Percentiles rank a stretch among this genome's conserved stretches.
Evolutionary conservation across 2,797 vertebrate species (phyloP).

Genomic region (Rhynchonycteris naso): DNA sequence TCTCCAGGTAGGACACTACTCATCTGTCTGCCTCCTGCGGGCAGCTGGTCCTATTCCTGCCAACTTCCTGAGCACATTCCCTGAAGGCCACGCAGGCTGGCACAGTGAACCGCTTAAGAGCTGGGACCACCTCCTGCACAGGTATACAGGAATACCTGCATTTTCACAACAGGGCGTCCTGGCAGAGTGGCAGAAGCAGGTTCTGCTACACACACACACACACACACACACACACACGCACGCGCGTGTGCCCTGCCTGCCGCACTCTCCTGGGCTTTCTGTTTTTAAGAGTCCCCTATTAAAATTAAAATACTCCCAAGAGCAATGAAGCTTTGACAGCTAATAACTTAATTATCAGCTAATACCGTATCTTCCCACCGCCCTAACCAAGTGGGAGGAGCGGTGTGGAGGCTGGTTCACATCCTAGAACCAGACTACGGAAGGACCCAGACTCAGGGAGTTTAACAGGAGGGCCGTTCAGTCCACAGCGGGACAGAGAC

Average conservation of each 20-base stretch:
- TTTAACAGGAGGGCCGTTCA: background rate
- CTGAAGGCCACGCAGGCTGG: background rate
- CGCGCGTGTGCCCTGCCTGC: background rate
- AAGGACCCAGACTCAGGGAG: background rate
- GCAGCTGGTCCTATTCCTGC: background rate
- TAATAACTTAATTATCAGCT: constrained; percentile 14
- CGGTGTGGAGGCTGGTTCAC: background rate
- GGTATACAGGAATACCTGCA: background rate
- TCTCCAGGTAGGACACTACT: background rate
- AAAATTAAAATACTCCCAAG: constrained; percentile 47
- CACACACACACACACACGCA: background rate
- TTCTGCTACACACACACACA: background rate
- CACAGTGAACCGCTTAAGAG: background rate
- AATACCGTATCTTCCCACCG: background rate
- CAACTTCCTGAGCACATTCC: background rate
- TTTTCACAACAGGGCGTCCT: background rate
- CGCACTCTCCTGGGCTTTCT: background rate
- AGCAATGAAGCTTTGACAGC: constrained; percentile 11
- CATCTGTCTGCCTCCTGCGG: background rate
- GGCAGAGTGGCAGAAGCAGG: background rate
- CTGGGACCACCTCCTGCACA: rapidly evolving
- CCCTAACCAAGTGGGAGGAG: background rate
- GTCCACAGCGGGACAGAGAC: rapidly evolving
- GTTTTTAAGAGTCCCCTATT: background rate
- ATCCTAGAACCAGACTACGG: background rate